A percentile compares a stretch with the other conserved stretches of the same genome.
Evolutionary conservation across 2,888 invertebrate genomes (phyloP).

Genomic region (Nemotelus pantherinus): DNA sequence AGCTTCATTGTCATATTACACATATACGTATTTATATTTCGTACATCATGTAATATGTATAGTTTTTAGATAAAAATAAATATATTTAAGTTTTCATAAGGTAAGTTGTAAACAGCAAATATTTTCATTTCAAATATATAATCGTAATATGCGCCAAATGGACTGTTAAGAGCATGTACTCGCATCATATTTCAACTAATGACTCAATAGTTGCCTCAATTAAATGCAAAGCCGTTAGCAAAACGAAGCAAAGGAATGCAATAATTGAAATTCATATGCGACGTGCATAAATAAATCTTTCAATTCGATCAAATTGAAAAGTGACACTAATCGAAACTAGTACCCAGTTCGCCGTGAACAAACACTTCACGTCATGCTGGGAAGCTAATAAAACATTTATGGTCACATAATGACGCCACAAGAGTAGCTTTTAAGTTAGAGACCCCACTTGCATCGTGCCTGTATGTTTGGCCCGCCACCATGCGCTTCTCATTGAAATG

Average conservation of each 20-base stretch:
- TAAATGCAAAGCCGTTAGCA: no score
- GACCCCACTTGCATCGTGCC: neutral
- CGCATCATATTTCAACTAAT: no score
- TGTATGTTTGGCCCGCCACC: neutral
- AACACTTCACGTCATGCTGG: neutral
- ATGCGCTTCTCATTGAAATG: conserved; percentile 27
- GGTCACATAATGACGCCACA: neutral
- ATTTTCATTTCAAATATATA: no score
- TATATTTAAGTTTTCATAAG: no score
- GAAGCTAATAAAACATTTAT: neutral
- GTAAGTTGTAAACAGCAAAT: no score
- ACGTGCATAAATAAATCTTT: neutral
- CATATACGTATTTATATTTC: no score
- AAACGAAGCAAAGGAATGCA: neutral
- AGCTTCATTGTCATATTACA: no score
- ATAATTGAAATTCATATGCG: neutral
- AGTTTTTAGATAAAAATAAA: no score
- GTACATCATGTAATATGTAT: no score
- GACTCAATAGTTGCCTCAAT: no score
- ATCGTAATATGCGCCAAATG: no score
- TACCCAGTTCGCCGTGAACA: neutral
- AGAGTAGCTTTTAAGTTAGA: neutral
- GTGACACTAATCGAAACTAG: neutral
- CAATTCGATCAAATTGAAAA: conserved; percentile 13
- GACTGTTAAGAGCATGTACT: no score